These are phyloP conservation scores for Microctonus brassicae DNA, from an alignment of 2,888 invertebrate genomes.

Conservation along the genomic window DNA sequence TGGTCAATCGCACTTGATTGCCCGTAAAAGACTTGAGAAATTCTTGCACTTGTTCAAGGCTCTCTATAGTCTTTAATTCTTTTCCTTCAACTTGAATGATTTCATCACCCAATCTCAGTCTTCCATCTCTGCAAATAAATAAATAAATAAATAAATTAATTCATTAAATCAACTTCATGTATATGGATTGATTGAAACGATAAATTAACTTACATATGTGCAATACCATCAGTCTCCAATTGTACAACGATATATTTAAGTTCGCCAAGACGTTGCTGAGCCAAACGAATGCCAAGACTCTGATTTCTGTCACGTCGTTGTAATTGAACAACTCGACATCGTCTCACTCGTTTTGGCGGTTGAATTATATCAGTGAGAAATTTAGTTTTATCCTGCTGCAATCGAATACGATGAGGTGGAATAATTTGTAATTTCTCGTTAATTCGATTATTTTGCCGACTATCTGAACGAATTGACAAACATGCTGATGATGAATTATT, in stretches of 20 bases:
- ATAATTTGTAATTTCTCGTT: conserved; percentile 29
- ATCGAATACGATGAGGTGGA: conserved; percentile 58
- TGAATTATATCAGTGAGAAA: conserved; percentile 65
- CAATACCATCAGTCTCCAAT: conserved; percentile 71
- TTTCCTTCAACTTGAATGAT: conserved; percentile 90
- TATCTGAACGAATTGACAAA: conserved; percentile 13
- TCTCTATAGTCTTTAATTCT: conserved; percentile 78
- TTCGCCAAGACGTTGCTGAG: conserved; percentile 72
- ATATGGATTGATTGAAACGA: background rate
- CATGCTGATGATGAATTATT: conserved; percentile 20
- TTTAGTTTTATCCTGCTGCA: conserved; percentile 66
- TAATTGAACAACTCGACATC: conserved; percentile 77
- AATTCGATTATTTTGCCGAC: conserved; percentile 3
- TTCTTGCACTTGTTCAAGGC: conserved; percentile 64
- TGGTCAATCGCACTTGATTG: conserved; percentile 60
- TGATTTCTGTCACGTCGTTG: conserved; percentile 78
- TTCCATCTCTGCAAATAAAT: conserved; percentile 76
- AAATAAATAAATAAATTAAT: background rate
- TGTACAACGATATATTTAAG: conserved; percentile 67
- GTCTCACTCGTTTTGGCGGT: conserved; percentile 66
- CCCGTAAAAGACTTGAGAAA: conserved; percentile 63
- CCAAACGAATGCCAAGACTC: conserved; percentile 80
- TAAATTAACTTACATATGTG: conserved; percentile 68
- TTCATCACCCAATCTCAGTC: conserved; percentile 88
- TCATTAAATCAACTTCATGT: conserved; percentile 12